phyloP scores from a whole-genome alignment of 2,797 vertebrate species.

The Danio aesculapii region DNA sequence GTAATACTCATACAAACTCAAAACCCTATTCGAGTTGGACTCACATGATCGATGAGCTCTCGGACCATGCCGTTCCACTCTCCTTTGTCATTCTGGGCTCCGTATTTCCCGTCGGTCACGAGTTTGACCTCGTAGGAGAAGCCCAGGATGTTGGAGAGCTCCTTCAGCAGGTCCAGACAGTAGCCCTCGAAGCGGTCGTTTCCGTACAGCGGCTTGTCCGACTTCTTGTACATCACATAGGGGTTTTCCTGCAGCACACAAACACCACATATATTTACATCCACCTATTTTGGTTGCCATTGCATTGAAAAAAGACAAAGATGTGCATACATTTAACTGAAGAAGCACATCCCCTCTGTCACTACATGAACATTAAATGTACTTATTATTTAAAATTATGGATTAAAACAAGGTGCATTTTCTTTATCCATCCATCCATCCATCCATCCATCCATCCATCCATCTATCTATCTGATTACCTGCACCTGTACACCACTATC shows the following conservation, averaged over 20 bases:
- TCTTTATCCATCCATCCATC: too few species aligned
- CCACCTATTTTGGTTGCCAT: too few species aligned
- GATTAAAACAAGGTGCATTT: too few species aligned
- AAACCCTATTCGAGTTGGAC: constrained; percentile 58
- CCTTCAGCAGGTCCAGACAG: constrained; percentile 95
- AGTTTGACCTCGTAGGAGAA: constrained; percentile 97
- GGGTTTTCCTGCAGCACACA: constrained; percentile 89
- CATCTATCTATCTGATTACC: too few species aligned
- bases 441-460: too few species aligned
- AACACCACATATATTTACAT: neutral
- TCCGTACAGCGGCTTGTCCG: constrained; percentile 95
- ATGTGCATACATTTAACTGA: too few species aligned
- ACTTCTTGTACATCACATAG: constrained; percentile 98
- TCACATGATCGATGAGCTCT: constrained; percentile 98
- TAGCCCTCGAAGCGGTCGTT: constrained; percentile 98
- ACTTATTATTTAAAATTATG: too few species aligned
- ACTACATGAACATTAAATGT: too few species aligned
- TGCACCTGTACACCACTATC: too few species aligned
- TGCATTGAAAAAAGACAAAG: too few species aligned
- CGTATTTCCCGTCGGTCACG: constrained; percentile 96
- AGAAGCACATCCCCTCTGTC: too few species aligned
- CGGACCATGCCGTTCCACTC: constrained; percentile 99
- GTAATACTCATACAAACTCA: neutral
- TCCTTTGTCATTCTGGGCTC: constrained; percentile 97
- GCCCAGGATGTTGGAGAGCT: constrained; percentile 94